Evolutionary conservation across 2,797 vertebrate species (phyloP).

Genomic region (Hybognathus amarus): DNA sequence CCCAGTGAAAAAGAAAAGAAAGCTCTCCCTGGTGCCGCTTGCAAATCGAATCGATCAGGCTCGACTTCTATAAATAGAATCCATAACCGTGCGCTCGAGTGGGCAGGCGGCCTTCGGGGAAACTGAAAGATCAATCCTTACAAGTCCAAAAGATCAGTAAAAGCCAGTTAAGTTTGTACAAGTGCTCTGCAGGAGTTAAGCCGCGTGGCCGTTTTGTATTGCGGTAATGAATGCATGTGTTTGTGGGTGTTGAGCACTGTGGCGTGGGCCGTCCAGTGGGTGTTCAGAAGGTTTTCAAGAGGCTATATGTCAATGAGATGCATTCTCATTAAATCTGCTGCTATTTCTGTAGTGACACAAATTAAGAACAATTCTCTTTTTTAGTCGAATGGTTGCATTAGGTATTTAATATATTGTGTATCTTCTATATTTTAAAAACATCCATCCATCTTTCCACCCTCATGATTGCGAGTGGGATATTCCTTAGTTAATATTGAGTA

Average conservation of each 20-base stretch:
- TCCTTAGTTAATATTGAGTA: not conserved
- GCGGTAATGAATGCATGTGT: constrained; percentile 34
- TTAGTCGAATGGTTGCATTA: not conserved
- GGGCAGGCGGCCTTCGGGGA: constrained; percentile 58
- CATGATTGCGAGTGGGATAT: not conserved
- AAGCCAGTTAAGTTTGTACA: constrained; percentile 46
- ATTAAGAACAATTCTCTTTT: not conserved
- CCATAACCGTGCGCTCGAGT: constrained; percentile 58
- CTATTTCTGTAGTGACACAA: constrained; percentile 21
- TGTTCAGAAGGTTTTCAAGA: constrained; percentile 40
- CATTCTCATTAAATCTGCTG: constrained; percentile 22
- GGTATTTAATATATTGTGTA: not conserved
- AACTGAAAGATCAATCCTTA: constrained; percentile 67
- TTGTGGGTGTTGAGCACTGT: constrained; percentile 41
- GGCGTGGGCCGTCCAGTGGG: constrained; percentile 34
- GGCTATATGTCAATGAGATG: constrained; percentile 24
- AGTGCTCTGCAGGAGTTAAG: constrained; percentile 32
- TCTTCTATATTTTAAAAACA: not conserved
- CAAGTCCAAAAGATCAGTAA: constrained; percentile 54
- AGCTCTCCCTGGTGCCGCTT: constrained; percentile 34
- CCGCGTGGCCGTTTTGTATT: not conserved
- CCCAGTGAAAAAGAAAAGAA: constrained; percentile 26
- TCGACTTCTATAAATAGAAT: constrained; percentile 57
- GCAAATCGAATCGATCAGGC: constrained; percentile 53
- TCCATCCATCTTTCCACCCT: not conserved